Evolutionary conservation across 1,140 invertebrate species (phyloP), one percentile per base, ranked within the genome.

Genomic region (Penaeus indicus): DNA sequence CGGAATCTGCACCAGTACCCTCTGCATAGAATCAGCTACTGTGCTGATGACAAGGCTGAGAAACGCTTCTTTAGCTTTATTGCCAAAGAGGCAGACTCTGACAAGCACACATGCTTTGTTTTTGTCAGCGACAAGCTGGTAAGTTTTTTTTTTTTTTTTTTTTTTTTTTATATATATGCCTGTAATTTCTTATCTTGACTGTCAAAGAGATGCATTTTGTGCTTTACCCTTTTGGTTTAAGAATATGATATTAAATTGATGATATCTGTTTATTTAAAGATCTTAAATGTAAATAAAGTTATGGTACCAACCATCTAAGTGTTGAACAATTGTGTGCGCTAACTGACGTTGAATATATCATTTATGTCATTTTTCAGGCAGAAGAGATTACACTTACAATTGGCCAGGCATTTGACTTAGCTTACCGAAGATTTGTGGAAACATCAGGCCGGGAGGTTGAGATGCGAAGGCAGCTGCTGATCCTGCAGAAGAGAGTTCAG

Each of bases 61-160:
- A 99, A 99, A 92, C 97, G 97, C 91, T 99, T 98, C 94, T 99
- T 99, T 93, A 96, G 96, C 92, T 99, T 99, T 93, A 99, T 99
- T 91, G 98, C 97, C 61, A 99, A 99, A 94, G 97, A 97, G 91
- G 95, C 95, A 27, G 94, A 95, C 77, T 92, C 93, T 47, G 97
- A 98, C 91, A 95, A 95, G 91, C 98, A 99, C 92, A 96, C 96
- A 92, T 99, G 98, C 92, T 99, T 98, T 93, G 98, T 99, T 1
- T 99, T 99, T 92, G 97, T 98, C 83, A 98, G 97, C 90, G 98
- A 98, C 92, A 99, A 99, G 94, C 94, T 98, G 92, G 94, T 95
- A 93, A 93, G 94, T 93, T n/a, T 60, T 60, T n/a, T 60, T 27
- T 25, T 89, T 54, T 62, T 79, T 3, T 60, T 67, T n/a, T n/a